Evolutionary conservation across 2,888 invertebrate genomes (phyloP).

Genomic region (Tiliacea aurago): DNA sequence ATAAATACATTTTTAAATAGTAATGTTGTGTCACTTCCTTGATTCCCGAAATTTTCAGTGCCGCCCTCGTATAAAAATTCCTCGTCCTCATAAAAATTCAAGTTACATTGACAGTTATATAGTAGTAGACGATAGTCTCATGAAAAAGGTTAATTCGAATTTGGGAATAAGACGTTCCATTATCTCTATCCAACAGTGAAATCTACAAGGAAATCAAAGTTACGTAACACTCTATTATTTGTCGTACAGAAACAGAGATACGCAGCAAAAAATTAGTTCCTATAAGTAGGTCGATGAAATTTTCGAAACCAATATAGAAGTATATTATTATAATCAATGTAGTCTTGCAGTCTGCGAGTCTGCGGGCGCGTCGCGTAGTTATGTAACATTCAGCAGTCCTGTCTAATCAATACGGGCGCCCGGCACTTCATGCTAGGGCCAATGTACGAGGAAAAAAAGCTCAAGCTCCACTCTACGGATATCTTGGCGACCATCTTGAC

Average conservation of each 20-base stretch:
- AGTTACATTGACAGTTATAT: neutral
- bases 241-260: conserved; percentile 45
- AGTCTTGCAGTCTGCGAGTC: conserved; percentile 79
- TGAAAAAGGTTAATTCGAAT: conserved; percentile 9
- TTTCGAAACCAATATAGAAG: conserved; percentile 66
- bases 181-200: conserved; percentile 26
- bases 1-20: too few species aligned
- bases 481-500: conserved; percentile 78
- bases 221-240: conserved; percentile 54
- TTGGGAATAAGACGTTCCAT: conserved; percentile 17
- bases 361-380: conserved; percentile 80
- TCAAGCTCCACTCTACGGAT: conserved; percentile 72
- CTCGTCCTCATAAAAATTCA: neutral
- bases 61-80: too few species aligned
- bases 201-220: conserved; percentile 55
- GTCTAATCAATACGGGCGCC: conserved; percentile 87
- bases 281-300: conserved; percentile 63
- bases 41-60: too few species aligned
- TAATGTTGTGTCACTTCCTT: too few species aligned
- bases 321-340: conserved; percentile 69
- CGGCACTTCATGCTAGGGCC: conserved; percentile 83
- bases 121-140: neutral
- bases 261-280: conserved; percentile 43
- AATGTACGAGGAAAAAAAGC: conserved; percentile 82
- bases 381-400: conserved; percentile 86